Evolutionary conservation across 2,113 vertebrate species (phyloP), one percentile per base, ranked within the genome.

Genomic region (Paedocypris sp.): DNA sequence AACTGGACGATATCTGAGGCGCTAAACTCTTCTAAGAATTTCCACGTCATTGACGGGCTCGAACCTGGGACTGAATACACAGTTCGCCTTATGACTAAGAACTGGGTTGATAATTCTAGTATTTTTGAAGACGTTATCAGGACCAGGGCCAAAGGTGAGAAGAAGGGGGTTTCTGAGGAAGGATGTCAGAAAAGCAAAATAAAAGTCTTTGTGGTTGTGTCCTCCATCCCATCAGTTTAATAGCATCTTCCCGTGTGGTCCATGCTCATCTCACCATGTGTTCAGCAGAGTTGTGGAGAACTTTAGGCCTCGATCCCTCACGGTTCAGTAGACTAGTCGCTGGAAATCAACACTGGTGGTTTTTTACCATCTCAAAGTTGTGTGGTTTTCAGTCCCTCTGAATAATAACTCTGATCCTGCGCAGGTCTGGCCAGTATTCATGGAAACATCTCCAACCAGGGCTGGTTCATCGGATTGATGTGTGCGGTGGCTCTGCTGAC

Each of bases 381-480:
- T n/a, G n/a, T n/a, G n/a, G n/a, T n/a, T n/a, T n/a, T n/a, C n/a
- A n/a, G n/a, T n/a, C n/a, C n/a, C n/a, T n/a, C n/a, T n/a, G n/a
- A n/a, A n/a, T n/a, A n/a, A n/a, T n/a, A n/a, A n/a, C n/a, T n/a
- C n/a, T n/a, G n/a, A n/a, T n/a, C n/a, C n/a, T n/a, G n/a, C n/a
- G n/a, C 81, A 97, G 92, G 88, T 77, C 83, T 89, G n/a, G 85
- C 87, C 43, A 90, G 90, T 65, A 75, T 91, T 68, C 89, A 91
- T 0, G 87, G 87, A 11, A 86, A 89, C 73, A 89, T 97, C 71
- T 88, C 92, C 64, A 91, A 90, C 39, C 89, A 93, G 79, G 91
- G 95, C 66, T 98, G 95, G 95, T 96, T 97, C 71, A 95, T 98
- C 65, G 95, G 95, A 59, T 60, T 98, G 74, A 94, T 98, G 95